A percentile compares a stretch with the other conserved stretches of the same genome.
phyloP scores from a whole-genome alignment of 2,113 vertebrate genomes.

The Gopherus flavomarginatus region DNA sequence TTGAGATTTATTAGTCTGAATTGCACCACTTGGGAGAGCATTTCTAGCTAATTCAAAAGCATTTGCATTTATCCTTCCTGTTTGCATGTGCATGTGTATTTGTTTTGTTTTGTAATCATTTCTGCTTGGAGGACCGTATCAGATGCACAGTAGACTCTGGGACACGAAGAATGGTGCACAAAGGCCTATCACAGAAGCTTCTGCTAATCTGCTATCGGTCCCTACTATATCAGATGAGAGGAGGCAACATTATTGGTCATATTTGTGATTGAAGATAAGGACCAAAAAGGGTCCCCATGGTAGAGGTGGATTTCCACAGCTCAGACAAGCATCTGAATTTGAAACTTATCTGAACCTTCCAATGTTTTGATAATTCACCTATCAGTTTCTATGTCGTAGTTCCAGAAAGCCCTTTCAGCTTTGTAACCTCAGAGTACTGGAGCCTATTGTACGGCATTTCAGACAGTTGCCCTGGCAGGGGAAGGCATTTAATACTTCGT shows the following conservation, averaged over 20 bases:
- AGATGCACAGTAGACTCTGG: background rate
- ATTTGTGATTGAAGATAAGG: constrained; percentile 11
- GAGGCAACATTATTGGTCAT: background rate
- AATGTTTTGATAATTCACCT: background rate
- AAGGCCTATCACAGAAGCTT: background rate
- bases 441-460: background rate
- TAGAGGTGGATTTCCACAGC: background rate
- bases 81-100: background rate
- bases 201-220: background rate
- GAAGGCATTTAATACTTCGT: background rate
- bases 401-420: background rate
- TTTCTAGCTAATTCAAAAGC: background rate
- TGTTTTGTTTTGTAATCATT: background rate
- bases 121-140: background rate
- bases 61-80: background rate
- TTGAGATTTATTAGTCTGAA: background rate
- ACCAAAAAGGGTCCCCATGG: background rate
- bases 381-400: background rate
- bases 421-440: background rate
- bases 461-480: background rate
- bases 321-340: background rate
- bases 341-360: background rate
- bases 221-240: background rate
- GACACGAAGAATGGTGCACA: background rate
- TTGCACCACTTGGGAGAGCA: accelerated